These are phyloP conservation scores for Heliornis fulica DNA, from an alignment of 2,113 vertebrate genomes.

Conservation along the genomic window DNA sequence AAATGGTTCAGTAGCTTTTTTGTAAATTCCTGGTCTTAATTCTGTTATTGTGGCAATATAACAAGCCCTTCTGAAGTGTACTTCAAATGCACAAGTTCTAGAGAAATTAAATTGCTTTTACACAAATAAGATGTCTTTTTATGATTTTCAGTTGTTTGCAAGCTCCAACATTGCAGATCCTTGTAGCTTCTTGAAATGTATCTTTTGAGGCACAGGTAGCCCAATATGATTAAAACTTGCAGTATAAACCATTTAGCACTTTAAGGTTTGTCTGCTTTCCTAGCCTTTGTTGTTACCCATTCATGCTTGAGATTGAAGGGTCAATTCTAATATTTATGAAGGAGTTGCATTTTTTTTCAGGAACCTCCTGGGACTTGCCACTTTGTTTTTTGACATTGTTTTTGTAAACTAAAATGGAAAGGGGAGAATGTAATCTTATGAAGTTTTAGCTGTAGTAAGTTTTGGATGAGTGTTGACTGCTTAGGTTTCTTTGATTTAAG, in stretches of 20 bases:
- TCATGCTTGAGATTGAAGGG: not conserved
- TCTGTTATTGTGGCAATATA: not conserved
- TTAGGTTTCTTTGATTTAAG: not conserved
- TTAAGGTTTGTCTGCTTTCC: not conserved
- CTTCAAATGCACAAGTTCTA: not conserved
- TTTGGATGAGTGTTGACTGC: not conserved
- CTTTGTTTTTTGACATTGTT: not conserved
- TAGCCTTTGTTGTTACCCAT: not conserved
- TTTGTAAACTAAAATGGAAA: not conserved
- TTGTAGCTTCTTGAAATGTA: not conserved
- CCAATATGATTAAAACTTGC: not conserved
- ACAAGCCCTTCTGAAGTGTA: not conserved
- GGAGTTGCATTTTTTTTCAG: not conserved
- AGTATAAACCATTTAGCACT: not conserved
- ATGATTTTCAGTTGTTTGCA: not conserved
- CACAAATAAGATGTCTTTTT: not conserved
- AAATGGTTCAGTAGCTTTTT: not conserved
- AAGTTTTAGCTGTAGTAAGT: not conserved
- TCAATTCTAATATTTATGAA: conserved; percentile 10
- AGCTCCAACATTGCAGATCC: not conserved
- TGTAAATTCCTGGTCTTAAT: not conserved
- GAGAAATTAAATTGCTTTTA: not conserved
- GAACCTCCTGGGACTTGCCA: not conserved
- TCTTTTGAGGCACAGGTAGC: not conserved
- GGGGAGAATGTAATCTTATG: not conserved